These are phyloP conservation scores for Amphipyra tragopoginis DNA, from an alignment of 2,888 invertebrate genomes.

Conservation along the genomic window DNA sequence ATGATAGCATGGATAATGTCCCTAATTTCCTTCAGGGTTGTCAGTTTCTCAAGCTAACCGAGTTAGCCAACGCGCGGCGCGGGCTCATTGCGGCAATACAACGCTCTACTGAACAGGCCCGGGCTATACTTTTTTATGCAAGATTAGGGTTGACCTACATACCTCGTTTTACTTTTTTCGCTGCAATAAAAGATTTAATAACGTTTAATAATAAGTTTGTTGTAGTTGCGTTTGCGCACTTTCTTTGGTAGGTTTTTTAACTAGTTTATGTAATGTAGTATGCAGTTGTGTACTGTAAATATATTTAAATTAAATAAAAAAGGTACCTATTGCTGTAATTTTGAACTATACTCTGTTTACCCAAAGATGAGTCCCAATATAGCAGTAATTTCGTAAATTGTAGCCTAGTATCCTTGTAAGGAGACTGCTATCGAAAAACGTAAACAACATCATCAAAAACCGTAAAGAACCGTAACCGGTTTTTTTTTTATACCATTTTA, in stretches of 20 bases:
- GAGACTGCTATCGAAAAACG: too few species aligned
- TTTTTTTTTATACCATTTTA: too few species aligned
- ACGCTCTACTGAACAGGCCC: constrained; percentile 67
- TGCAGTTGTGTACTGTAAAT: not conserved
- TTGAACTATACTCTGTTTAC: too few species aligned
- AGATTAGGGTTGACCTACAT: constrained; percentile 74
- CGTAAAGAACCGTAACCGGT: too few species aligned
- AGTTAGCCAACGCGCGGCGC: constrained; percentile 62
- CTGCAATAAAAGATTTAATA: constrained; percentile 41
- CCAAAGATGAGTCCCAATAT: too few species aligned
- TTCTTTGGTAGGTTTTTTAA: constrained; percentile 6
- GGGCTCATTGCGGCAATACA: constrained; percentile 56
- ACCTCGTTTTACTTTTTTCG: constrained; percentile 56
- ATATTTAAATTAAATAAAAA: too few species aligned
- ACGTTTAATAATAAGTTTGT: constrained; percentile 30
- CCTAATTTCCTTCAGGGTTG: constrained; percentile 67
- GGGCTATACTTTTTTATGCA: constrained; percentile 68
- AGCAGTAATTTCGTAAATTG: too few species aligned
- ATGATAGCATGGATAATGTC: constrained; percentile 62
- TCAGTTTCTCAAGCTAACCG: constrained; percentile 63
- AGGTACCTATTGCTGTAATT: too few species aligned
- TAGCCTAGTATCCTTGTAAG: too few species aligned
- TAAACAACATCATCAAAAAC: too few species aligned
- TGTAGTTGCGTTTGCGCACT: not conserved
- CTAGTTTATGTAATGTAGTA: not conserved